Evolutionary conservation across 2,888 invertebrate genomes (phyloP).

Genomic region (Tachystola acroxantha): DNA sequence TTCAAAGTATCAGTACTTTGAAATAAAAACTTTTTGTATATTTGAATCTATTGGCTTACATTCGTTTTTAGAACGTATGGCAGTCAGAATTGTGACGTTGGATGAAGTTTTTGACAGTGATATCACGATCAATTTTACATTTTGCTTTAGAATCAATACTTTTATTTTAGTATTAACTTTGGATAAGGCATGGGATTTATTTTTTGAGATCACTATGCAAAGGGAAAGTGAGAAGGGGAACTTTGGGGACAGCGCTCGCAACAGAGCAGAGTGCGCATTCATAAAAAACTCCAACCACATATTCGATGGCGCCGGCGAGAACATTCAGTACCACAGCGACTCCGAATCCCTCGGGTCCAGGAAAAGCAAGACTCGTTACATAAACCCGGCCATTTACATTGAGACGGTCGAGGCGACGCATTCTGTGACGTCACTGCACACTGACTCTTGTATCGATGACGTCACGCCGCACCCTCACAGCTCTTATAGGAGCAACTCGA

Average conservation of each 20-base stretch:
- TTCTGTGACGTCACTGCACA: slow-evolving; percentile 58
- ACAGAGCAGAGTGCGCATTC: slow-evolving; percentile 30
- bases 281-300: slow-evolving; percentile 51
- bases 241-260: slow-evolving; percentile 59
- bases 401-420: slow-evolving; percentile 66
- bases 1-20: too few species aligned
- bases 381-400: slow-evolving; percentile 80
- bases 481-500: slow-evolving; percentile 61
- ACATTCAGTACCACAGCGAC: slow-evolving; percentile 61
- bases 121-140: slow-evolving; percentile 25
- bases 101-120: slow-evolving; percentile 29
- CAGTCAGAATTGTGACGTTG: slow-evolving; percentile 20
- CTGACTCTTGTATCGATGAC: slow-evolving; percentile 46
- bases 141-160: slow-evolving; percentile 25
- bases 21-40: too few species aligned
- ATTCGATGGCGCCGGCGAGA: slow-evolving; percentile 66
- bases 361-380: slow-evolving; percentile 70
- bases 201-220: slow-evolving; percentile 35
- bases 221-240: slow-evolving; percentile 50
- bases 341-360: slow-evolving; percentile 57
- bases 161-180: slow-evolving; percentile 10
- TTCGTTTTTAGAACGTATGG: slow-evolving; percentile 15
- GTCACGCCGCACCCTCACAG: slow-evolving; percentile 68
- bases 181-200: slow-evolving; percentile 18
- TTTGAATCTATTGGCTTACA: too few species aligned